Base-by-base conservation (phyloP, 2,797 vertebrate species). In the Diceros bicornis region DNA sequence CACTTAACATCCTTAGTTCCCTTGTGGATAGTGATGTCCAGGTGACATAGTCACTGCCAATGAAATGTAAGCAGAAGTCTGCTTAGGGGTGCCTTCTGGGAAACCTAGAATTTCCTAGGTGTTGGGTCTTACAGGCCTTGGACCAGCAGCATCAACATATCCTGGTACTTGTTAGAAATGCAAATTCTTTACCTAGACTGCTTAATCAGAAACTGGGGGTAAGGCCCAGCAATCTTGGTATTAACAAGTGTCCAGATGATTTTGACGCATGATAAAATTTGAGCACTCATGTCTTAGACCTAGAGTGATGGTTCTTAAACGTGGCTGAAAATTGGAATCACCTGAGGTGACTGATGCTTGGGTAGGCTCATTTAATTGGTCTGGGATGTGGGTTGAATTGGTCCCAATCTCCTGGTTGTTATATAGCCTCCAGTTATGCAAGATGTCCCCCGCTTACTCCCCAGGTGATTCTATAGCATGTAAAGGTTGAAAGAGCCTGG, bases 371-470 rank as follows among this genome's bases (percentile, higher is more conserved):
- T 37, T 81, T 18, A 32, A 47, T 84, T 71, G 23, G 5, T 32
- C 50, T 69, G 62, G 27, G 27, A 50, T 47, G 17, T 91, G 44
- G 32, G 32, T 16, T 91, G 29, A 86, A 34, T 25, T 7, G 1
- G 9, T 14, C 13, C 34, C 50, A 59, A 7, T 52, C n/a, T 52
- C 50, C 44, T 37, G 20, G n/a, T 29, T 74, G 16, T 74, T 21
- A n/a, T 29, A 13, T 1, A n/a, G 13, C 18, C 2, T 17, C 3
- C 4, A 6, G 1, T 7, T 41, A 66, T 23, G 0, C 23, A 4
- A 55, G 59, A 62, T 77, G 14, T 74, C 64, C 44, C 14, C 8
- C 3, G 69, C 68, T 47, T 59, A 27, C 34, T 94, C 55, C 17
- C 23, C 16, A 10, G 12, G 25, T 55, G 25, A 69, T 61, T 64